Evolutionary conservation across 2,888 invertebrate species (phyloP), one percentile per base, ranked within the genome.

Genomic region (Chaetogeoica ovagalla): DNA sequence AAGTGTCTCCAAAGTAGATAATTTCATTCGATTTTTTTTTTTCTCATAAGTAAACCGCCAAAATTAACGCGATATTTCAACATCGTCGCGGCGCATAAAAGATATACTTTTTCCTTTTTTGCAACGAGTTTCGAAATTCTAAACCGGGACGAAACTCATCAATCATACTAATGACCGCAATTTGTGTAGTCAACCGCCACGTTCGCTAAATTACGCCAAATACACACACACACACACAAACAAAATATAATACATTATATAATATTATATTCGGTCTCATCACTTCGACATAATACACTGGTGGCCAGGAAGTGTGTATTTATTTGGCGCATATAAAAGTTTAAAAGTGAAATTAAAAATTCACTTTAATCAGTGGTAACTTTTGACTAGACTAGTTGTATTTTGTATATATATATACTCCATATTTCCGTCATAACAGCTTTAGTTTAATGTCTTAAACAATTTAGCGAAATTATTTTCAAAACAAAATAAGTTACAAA

Each of bases 161-260:
- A 69, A 69, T 69, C 68, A 52, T 69, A 69, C 52, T 69, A 69
- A 69, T 69, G 68, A 69, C 52, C 68, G 11, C 30, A 69, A 69
- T 69, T 69, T 52, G 52, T 52, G 68, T 19, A 69, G 68, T 52
- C 52, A 69, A 30, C 68, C 52, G 52, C 48, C 23, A 52, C 52
- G 52, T 52, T 19, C 52, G 52, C 68, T 23, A 52, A 69, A 52
- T 69, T 69, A 69, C 30, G 30, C 48, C 48, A 52, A 9, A 23
- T 6, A 39, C n/a, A n/a, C 30, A 30, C 2, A 30, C 30, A 1
- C 4, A 30, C 4, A 30, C 4, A 30, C 30, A 30, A 1, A 30
- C 30, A 30, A 30, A 30, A 30, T 30, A 30, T 30, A 30, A 30
- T 30, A 30, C 30, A 4, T 30, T 30, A 30, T 30, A 30, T 30